Percentiles rank a stretch among this genome's conserved stretches.
Evolutionary conservation across 2,113 vertebrate genomes (phyloP).

Genomic region (Nothocercus nigrocapillus): DNA sequence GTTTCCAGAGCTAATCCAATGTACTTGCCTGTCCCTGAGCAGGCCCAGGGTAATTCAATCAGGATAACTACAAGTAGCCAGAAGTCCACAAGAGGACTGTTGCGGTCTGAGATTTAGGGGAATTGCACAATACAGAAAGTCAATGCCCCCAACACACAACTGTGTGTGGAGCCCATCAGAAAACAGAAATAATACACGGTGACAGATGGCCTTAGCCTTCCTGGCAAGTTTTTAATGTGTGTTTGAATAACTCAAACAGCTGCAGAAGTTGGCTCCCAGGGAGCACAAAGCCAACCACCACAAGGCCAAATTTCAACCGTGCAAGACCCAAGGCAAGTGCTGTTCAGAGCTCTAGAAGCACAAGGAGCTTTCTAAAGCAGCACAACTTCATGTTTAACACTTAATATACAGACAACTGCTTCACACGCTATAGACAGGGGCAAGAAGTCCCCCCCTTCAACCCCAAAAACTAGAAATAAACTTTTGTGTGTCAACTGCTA

Average conservation of each 20-base stretch:
- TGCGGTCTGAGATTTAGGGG: background rate
- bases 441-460: background rate
- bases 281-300: background rate
- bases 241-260: background rate
- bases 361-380: background rate
- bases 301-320: background rate
- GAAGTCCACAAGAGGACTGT: background rate
- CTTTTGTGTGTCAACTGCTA: too few species aligned
- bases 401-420: background rate
- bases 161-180: rapidly evolving
- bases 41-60: conserved; percentile 8
- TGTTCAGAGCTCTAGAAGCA: background rate
- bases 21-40: background rate
- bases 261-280: background rate
- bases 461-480: background rate
- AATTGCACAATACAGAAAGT: background rate
- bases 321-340: background rate
- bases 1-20: background rate
- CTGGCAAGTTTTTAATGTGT: background rate
- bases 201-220: background rate
- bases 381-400: background rate
- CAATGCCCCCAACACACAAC: rapidly evolving
- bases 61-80: background rate
- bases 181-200: background rate
- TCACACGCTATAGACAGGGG: background rate